Conservation (phyloP, 2,888 invertebrate species). For the Nasonovia ribisnigri region DNA sequence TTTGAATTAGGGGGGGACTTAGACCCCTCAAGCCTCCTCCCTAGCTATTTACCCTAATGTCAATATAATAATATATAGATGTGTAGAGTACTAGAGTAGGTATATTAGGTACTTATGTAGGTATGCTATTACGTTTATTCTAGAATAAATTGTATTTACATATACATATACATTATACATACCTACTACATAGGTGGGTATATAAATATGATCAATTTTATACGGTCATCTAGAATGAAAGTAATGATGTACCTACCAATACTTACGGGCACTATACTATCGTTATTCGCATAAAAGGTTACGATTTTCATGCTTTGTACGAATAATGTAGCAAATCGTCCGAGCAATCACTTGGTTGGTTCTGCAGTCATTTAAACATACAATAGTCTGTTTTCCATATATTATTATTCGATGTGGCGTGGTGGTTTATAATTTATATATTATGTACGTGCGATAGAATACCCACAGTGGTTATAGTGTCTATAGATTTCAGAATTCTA, state of each 20-base stretch:
- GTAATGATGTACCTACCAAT: conserved; percentile 15
- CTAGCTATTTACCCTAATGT: too few relatives aligned
- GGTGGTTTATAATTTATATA: neutral
- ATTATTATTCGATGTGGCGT: neutral
- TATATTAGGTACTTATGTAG: too few relatives aligned
- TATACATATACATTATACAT: neutral
- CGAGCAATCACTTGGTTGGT: conserved; percentile 20
- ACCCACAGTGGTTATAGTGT: neutral
- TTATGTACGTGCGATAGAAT: neutral
- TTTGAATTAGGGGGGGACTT: too few relatives aligned
- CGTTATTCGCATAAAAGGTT: conserved; percentile 24
- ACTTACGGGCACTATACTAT: neutral
- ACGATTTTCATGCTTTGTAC: conserved; percentile 29
- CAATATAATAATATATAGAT: too few relatives aligned
- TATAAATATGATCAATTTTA: neutral
- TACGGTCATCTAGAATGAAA: conserved; percentile 31
- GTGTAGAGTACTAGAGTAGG: too few relatives aligned
- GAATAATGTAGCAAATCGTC: conserved; percentile 12
- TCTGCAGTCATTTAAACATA: conserved; percentile 20
- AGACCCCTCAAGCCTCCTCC: too few relatives aligned
- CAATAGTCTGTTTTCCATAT: conserved; percentile 25
- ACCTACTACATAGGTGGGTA: neutral
- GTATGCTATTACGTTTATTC: too few relatives aligned
- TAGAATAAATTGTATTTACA: neutral
- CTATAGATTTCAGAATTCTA: neutral